phyloP scores from a whole-genome alignment of 2,888 invertebrate genomes.

The Fabriciana adippe region DNA sequence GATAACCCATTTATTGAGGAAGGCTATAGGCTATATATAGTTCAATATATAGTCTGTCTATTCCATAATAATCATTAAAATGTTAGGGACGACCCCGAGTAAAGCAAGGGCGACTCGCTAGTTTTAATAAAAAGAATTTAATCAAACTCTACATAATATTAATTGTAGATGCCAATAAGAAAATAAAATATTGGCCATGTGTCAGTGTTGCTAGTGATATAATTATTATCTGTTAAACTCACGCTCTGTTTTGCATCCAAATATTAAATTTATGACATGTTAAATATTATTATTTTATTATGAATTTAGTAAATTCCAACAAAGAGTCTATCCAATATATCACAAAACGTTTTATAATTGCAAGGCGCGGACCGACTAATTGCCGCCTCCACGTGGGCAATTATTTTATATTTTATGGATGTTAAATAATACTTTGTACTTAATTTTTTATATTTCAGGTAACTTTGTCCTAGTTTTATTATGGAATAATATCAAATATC shows the following conservation, averaged over 20 bases:
- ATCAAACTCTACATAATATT: no score
- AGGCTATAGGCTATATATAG: no score
- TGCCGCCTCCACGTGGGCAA: slow-evolving; percentile 50
- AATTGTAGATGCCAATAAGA: no score
- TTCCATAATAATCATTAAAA: no score
- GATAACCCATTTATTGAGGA: no score
- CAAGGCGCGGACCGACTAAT: slow-evolving; percentile 48
- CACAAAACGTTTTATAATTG: slow-evolving; percentile 62
- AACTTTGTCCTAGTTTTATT: slow-evolving; percentile 14
- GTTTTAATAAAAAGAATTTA: no score
- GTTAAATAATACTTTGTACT: slow-evolving; percentile 16
- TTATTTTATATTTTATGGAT: slow-evolving; percentile 53
- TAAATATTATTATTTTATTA: slow-evolving; percentile 11
- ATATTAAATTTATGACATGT: neutral
- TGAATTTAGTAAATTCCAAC: slow-evolving; percentile 10
- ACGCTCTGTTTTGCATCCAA: neutral
- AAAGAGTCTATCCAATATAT: slow-evolving; percentile 24
- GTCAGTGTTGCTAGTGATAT: no score
- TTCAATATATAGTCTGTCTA: no score
- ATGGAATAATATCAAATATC: neutral
- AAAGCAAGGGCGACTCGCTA: no score
- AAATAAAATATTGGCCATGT: no score
- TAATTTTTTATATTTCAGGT: slow-evolving; percentile 6
- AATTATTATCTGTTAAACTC: no score
- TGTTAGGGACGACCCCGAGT: no score